These are phyloP conservation scores for Trissoscelio sp. DNA, from an alignment of 2,888 invertebrate species.

Conservation along the genomic window DNA sequence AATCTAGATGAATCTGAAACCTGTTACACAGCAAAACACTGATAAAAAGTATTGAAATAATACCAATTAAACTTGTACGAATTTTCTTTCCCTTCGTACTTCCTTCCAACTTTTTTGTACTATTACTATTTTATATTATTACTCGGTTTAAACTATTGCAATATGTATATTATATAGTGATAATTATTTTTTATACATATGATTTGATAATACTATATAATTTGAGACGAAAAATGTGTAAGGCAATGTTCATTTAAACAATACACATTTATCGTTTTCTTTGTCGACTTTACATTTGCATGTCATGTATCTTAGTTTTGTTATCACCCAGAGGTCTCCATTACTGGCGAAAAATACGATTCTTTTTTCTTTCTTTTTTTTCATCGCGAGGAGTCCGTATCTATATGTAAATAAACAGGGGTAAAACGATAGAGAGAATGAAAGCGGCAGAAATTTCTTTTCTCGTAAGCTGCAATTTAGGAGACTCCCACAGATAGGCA, in stretches of 20 bases:
- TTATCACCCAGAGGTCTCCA: conserved; percentile 64
- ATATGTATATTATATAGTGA: too few relatives aligned
- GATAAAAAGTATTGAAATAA: conserved; percentile 47
- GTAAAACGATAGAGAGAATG: conserved; percentile 64
- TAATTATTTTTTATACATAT: too few relatives aligned
- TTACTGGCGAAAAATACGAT: conserved; percentile 60
- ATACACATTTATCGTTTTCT: conserved; percentile 50
- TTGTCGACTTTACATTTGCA: conserved; percentile 58
- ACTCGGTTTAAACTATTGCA: too few relatives aligned
- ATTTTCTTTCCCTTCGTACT: conserved; percentile 13
- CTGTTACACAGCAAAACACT: conserved; percentile 60
- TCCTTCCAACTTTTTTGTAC: not conserved
- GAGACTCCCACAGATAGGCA: conserved; percentile 62
- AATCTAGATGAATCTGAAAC: conserved; percentile 60
- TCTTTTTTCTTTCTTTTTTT: conserved; percentile 67
- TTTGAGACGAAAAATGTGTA: conserved; percentile 9
- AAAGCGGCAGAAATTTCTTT: conserved; percentile 73
- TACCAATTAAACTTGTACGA: conserved; percentile 51
- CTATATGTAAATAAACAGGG: conserved; percentile 81
- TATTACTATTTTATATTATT: not conserved
- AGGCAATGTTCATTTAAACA: conserved; percentile 23
- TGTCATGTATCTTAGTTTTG: conserved; percentile 65
- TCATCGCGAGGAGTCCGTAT: conserved; percentile 77
- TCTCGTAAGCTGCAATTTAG: conserved; percentile 70
- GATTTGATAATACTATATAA: conserved; percentile 27